These are phyloP conservation scores for Catamblyrhynchus diadema DNA, from an alignment of 2,797 vertebrate genomes.

Conservation along the genomic window DNA sequence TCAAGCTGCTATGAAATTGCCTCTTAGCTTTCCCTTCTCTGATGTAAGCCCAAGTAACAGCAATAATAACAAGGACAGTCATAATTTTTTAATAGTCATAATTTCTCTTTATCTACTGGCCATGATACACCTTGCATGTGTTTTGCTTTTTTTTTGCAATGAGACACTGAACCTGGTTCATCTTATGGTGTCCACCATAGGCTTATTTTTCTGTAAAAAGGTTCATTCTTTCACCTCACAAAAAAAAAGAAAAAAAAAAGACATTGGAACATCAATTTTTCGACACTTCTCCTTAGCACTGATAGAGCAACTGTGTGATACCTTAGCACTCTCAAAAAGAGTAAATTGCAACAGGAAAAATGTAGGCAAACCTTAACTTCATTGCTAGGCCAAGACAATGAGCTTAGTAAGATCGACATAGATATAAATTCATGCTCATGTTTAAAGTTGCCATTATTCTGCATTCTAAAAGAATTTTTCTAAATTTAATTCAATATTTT, in stretches of 20 bases:
- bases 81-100: neutral
- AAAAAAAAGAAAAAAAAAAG: neutral
- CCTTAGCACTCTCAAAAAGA: neutral
- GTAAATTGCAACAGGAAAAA: neutral
- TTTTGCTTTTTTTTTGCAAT: neutral
- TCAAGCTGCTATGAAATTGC: neutral
- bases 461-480: neutral
- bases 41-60: neutral
- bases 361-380: neutral
- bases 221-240: neutral
- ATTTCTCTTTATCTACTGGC: neutral
- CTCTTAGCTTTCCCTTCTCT: neutral
- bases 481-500: neutral
- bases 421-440: neutral
- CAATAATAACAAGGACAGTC: neutral
- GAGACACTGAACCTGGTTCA: neutral
- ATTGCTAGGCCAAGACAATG: neutral
- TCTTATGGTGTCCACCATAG: neutral
- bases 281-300: neutral
- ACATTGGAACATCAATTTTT: neutral
- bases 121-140: neutral
- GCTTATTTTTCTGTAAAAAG: neutral
- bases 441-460: neutral
- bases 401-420: accelerated
- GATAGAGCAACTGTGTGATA: neutral